Conservation (phyloP, 2,888 invertebrate species). For the Caenorhabditis becei region DNA sequence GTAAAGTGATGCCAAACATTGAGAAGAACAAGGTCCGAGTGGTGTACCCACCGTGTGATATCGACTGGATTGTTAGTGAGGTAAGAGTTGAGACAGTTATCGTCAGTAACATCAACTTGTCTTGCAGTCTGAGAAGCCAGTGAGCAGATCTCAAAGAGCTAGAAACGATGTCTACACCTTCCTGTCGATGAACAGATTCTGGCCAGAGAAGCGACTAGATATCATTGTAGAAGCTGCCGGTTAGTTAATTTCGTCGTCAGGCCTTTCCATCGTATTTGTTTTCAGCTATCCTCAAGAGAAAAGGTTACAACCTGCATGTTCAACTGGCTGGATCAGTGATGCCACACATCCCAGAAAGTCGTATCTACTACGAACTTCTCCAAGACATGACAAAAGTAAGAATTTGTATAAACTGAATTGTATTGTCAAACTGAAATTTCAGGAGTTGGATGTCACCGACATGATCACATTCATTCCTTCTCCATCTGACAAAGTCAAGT, state of each 20-base stretch:
- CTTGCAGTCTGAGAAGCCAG: conserved; percentile 60
- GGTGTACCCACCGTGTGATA: conserved; percentile 81
- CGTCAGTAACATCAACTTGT: background rate
- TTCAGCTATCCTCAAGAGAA: conserved; percentile 76
- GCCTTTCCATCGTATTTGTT: background rate
- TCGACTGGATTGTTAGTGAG: conserved; percentile 74
- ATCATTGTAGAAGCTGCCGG: conserved; percentile 81
- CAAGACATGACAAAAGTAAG: conserved; percentile 79
- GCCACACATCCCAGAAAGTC: conserved; percentile 83
- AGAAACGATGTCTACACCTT: conserved; percentile 76
- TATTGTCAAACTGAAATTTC: background rate
- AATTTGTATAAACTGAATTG: no score
- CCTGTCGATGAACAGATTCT: conserved; percentile 81
- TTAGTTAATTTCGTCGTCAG: conserved; percentile 37
- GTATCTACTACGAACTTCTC: conserved; percentile 83
- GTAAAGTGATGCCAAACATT: conserved; percentile 79
- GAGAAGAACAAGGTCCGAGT: conserved; percentile 76
- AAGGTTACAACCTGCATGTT: conserved; percentile 71
- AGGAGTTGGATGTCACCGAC: conserved; percentile 78
- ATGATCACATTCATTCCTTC: conserved; percentile 83
- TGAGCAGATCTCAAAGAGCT: conserved; percentile 72
- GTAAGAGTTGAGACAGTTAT: conserved; percentile 25
- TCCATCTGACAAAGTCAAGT: conserved; percentile 82
- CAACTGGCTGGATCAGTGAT: conserved; percentile 83
- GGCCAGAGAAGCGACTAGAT: conserved; percentile 81